Base-by-base conservation (phyloP, 2,113 vertebrate species). In the Piprites chloris region DNA sequence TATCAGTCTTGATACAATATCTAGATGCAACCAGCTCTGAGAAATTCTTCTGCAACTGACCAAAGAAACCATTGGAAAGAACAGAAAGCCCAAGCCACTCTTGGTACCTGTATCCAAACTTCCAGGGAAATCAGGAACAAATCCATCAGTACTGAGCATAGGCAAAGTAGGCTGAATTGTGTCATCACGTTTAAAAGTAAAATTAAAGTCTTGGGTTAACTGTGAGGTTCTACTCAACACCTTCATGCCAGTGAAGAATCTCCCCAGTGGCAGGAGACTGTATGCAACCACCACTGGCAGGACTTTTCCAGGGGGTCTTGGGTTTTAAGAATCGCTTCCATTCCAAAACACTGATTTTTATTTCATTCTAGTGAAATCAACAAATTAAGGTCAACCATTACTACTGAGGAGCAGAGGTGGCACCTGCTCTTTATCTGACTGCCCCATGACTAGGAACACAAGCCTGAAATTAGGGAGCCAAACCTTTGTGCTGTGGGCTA, bases 1-100 rank as follows among this genome's bases (percentile, higher is more conserved):
- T 6, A 12, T n/a, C n/a, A 32, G 1, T n/a, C 27, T 75, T 27
- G 33, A 77, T 42, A 7, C 1, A 28, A 16, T 5, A 56, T 0
- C 30, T 15, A 62, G 15, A 12, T 14, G 56, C 22, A 28, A 62
- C 1, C 2, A 67, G 20, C 41, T 73, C 37, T 44, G 30, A 67
- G 35, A 50, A 68, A 35, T 39, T 33, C 27, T 47, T 9, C 55
- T 85, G 65, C 47, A 66, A 53, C 44, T 47, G 15, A 61, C 32
- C 46, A 58, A 65, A 75, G 41, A 68, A 83, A 39, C 19, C 44
- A 11, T 4, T 32, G 26, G 46, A 77, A 90, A 76, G 50, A 76
- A 50, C 13, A 68, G n/a, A 63, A 91, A 92, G 58, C 27, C 17
- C 50, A 72, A 35, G 13, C 20, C 42, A n/a, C 15, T 28, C 24